These are phyloP conservation scores for Neotoma lepida DNA, from an alignment of 2,113 vertebrate species.

Conservation along the genomic window DNA sequence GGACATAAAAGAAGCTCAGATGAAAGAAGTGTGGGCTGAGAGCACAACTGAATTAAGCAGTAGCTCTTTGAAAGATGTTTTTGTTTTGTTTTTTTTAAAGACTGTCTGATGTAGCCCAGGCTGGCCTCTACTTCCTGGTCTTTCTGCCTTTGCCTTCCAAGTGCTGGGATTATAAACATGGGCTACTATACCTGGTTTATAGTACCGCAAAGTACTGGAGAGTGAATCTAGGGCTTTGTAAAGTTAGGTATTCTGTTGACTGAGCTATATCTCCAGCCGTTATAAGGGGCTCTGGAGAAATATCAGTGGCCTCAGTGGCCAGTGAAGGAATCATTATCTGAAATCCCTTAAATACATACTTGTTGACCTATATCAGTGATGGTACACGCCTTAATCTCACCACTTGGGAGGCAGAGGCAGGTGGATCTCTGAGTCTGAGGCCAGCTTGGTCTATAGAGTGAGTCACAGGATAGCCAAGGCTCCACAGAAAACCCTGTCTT, in stretches of 20 bases:
- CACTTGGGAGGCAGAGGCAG: not conserved
- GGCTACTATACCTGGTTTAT: not conserved
- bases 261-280: not conserved
- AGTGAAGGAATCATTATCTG: not conserved
- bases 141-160: not conserved
- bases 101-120: not conserved
- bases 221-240: not conserved
- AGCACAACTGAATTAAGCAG: not conserved
- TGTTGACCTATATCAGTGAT: not conserved
- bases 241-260: not conserved
- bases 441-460: not conserved
- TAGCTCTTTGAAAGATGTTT: not conserved
- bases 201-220: not conserved
- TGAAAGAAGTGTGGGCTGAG: not conserved
- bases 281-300: too few species aligned
- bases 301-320: not conserved
- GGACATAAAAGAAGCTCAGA: not conserved
- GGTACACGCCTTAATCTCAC: not conserved
- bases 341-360: not conserved
- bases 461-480: not conserved
- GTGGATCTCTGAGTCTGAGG: not conserved
- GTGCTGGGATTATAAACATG: not conserved
- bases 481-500: not conserved
- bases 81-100: not conserved
- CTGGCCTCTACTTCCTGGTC: not conserved